phyloP scores from a whole-genome alignment of 2,888 invertebrate genomes.

The Eilema griseolum region DNA sequence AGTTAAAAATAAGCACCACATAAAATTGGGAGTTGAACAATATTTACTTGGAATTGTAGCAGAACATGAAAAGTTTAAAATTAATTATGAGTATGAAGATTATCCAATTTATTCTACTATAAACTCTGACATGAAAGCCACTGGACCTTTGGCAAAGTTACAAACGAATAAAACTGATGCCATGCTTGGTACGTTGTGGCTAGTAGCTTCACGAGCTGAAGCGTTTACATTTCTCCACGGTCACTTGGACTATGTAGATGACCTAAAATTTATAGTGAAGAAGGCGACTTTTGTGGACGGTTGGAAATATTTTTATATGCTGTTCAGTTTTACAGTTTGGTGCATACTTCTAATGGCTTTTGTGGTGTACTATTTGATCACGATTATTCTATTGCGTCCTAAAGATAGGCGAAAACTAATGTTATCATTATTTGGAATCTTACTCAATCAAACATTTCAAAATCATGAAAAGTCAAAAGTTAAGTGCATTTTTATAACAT shows the following conservation, averaged over 20 bases:
- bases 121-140: constrained; percentile 18
- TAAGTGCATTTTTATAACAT: constrained; percentile 50
- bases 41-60: constrained; percentile 23
- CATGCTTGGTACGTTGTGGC: constrained; percentile 22
- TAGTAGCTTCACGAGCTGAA: constrained; percentile 19
- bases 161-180: constrained; percentile 32
- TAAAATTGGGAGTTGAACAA: constrained; percentile 31
- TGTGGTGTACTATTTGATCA: constrained; percentile 8
- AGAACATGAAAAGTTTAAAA: constrained; percentile 25
- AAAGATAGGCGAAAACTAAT: constrained; percentile 23
- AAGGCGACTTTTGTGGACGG: constrained; percentile 16
- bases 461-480: constrained; percentile 18
- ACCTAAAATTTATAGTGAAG: constrained; percentile 28
- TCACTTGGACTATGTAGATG: constrained; percentile 30
- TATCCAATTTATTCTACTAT: constrained; percentile 13
- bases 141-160: constrained; percentile 22
- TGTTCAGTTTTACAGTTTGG: constrained; percentile 35
- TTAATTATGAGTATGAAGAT: constrained; percentile 15
- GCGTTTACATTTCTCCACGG: constrained; percentile 30
- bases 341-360: constrained; percentile 20
- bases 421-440: constrained; percentile 21
- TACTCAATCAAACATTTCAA: constrained; percentile 21
- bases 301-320: constrained; percentile 50
- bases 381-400: constrained; percentile 18
- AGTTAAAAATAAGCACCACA: neutral